These are phyloP conservation scores for Crypturellus tataupa DNA, from an alignment of 2,797 vertebrate species.

Conservation along the genomic window DNA sequence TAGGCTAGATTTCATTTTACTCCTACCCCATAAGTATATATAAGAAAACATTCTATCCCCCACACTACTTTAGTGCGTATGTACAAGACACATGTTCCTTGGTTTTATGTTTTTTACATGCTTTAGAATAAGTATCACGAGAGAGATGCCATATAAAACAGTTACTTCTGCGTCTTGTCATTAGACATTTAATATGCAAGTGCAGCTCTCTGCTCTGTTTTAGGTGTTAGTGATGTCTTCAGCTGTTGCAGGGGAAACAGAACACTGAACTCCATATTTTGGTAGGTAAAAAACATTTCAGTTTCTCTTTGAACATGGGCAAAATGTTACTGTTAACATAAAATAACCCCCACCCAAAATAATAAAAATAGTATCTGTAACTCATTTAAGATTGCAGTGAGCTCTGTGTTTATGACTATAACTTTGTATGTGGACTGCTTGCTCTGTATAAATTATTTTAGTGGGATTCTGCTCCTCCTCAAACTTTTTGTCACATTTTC, in stretches of 20 bases:
- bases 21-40: fast-evolving
- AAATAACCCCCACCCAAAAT: too few relatives aligned
- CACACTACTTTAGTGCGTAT: fast-evolving
- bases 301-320: background rate
- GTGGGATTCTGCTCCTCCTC: too few relatives aligned
- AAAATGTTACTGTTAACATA: background rate
- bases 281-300: conserved; percentile 9
- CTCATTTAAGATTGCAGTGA: background rate
- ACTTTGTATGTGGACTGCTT: background rate
- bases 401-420: background rate
- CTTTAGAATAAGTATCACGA: fast-evolving
- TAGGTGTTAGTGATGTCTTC: background rate
- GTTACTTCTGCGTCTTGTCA: background rate
- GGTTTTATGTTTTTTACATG: background rate
- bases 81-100: background rate
- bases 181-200: background rate
- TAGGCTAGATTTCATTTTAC: fast-evolving
- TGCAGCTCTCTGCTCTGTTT: conserved; percentile 38
- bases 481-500: background rate
- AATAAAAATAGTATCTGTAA: background rate
- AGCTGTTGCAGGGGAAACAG: conserved; percentile 9
- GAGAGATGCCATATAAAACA: background rate
- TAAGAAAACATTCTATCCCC: background rate
- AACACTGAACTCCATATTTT: background rate
- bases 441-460: background rate